These are phyloP conservation scores for Pseudolaguvia tuberculata DNA, from an alignment of 2,113 vertebrate genomes.

Conservation along the genomic window DNA sequence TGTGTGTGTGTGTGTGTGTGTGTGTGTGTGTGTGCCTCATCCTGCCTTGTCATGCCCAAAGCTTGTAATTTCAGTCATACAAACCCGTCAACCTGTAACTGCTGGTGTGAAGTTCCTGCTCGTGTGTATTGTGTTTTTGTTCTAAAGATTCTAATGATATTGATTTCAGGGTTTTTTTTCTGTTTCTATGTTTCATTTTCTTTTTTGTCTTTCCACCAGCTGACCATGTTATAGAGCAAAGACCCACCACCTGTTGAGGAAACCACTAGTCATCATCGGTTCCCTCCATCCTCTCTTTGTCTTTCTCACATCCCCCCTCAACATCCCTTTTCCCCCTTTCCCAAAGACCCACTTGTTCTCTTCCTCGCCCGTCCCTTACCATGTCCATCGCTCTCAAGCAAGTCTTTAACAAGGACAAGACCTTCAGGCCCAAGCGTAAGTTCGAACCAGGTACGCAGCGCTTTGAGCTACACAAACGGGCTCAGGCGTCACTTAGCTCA, in stretches of 20 bases:
- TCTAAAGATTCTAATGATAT: background rate
- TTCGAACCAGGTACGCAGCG: conserved; percentile 82
- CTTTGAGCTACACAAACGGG: conserved; percentile 81
- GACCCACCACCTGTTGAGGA: background rate
- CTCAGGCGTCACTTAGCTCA: conserved; percentile 75
- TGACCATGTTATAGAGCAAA: conserved; percentile 17
- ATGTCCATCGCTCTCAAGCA: conserved; percentile 81
- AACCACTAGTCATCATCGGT: background rate
- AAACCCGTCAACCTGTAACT: background rate
- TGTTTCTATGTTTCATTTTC: too few relatives aligned
- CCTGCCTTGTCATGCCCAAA: background rate
- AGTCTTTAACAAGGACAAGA: conserved; percentile 85
- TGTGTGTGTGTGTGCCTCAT: background rate
- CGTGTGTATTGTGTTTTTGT: background rate
- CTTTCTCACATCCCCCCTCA: background rate
- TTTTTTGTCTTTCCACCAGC: background rate
- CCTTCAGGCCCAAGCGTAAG: conserved; percentile 79
- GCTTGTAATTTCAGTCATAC: background rate
- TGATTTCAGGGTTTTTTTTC: too few relatives aligned
- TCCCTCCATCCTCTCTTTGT: background rate
- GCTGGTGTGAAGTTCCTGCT: background rate
- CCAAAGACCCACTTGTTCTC: background rate
- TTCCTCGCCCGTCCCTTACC: conserved; percentile 1
- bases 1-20: too few relatives aligned
- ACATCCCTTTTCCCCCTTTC: conserved; percentile 4